Percentiles rank a stretch among this genome's conserved stretches.
These are phyloP conservation scores for Mormyrops attenuatus DNA, from an alignment of 2,797 vertebrate genomes.

Conservation along the genomic window DNA sequence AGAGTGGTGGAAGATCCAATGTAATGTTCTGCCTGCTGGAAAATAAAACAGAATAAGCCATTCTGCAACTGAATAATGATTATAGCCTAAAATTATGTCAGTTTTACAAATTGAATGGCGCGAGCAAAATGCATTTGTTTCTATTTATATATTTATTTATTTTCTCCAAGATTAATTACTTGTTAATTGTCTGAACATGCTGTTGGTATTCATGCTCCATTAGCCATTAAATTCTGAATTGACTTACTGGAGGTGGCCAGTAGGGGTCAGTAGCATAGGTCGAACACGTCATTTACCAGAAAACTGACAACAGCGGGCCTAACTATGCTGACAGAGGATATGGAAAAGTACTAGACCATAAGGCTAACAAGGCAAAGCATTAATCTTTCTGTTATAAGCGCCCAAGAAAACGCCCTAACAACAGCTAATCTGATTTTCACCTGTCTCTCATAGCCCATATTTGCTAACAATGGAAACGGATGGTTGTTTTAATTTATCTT, in stretches of 20 bases:
- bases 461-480: not conserved
- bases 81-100: not conserved
- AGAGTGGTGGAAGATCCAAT: conserved; percentile 17
- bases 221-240: not conserved
- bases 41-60: not conserved
- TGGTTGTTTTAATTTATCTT: not conserved
- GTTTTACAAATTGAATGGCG: not conserved
- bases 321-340: not conserved
- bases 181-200: conserved; percentile 7
- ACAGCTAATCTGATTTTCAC: not conserved
- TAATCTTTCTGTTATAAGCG: not conserved
- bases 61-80: conserved; percentile 10
- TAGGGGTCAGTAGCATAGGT: not conserved
- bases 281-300: not conserved
- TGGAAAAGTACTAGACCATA: not conserved
- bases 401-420: not conserved
- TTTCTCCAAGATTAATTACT: not conserved
- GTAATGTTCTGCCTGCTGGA: conserved; percentile 35
- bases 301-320: not conserved
- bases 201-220: not conserved
- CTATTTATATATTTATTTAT: not conserved
- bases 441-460: not conserved
- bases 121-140: conserved; percentile 10
- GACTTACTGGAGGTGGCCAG: not conserved
- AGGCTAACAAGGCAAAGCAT: not conserved